These are phyloP conservation scores for Lepidochitona cinerea DNA, from an alignment of 2,888 invertebrate species.

Conservation along the genomic window DNA sequence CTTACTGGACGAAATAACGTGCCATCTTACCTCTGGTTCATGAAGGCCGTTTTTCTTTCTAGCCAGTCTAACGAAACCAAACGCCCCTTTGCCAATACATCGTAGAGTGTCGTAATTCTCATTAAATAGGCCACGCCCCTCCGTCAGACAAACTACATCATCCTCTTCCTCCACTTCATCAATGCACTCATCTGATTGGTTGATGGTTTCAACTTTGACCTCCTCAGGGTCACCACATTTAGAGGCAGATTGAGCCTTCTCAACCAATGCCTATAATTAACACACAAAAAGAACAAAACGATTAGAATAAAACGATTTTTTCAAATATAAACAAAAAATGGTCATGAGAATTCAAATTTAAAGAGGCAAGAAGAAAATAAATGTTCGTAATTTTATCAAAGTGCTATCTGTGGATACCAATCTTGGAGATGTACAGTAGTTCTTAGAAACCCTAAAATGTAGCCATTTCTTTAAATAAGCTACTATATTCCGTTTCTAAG, in stretches of 20 bases:
- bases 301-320: no score
- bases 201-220: not conserved
- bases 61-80: constrained; percentile 81
- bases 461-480: no score
- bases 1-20: no score
- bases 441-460: no score
- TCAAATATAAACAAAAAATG: no score
- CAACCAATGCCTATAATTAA: constrained; percentile 36
- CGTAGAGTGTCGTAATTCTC: constrained; percentile 76
- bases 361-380: no score
- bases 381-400: no score
- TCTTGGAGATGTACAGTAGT: no score
- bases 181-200: not conserved
- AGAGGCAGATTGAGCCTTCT: constrained; percentile 43
- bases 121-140: constrained; percentile 69
- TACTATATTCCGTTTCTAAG: no score
- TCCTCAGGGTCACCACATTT: constrained; percentile 26
- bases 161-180: constrained; percentile 5
- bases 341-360: no score
- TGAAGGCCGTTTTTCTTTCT: constrained; percentile 76
- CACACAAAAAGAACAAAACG: not conserved
- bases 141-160: constrained; percentile 10
- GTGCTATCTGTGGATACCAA: no score
- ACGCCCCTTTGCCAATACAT: constrained; percentile 82
- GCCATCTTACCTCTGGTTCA: constrained; percentile 71